Base-by-base conservation (phyloP, 2,888 invertebrate species). In the Phanerotoma sp. region DNA sequence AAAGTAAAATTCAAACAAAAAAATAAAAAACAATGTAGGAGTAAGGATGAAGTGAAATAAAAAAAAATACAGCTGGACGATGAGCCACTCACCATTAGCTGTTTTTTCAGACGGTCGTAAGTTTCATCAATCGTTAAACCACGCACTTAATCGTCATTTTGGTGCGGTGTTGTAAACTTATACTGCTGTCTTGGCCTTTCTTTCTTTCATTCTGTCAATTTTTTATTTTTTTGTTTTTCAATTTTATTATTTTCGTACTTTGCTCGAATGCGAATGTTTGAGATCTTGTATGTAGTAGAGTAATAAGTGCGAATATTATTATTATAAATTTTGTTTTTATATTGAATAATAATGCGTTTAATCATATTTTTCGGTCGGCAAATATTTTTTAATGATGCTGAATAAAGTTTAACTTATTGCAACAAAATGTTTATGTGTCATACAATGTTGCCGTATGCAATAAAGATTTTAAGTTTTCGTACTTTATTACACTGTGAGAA, bases 131-230 rank as follows among this genome's bases (percentile, higher is more conserved):
- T 71, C 74, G 72, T 75, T 74, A 76, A 75, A 74, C 70, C 68
- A 68, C 62, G 63, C 71, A 71, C 70, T 74, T 75, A 74, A 76
- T 75, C 73, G 74, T 69, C 72, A 66, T 71, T 72, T 73, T 71
- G 72, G 71, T 72, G 53, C 67, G 69, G 70, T 69, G 72, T 68
- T 73, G 73, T 74, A 74, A 75, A 75, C 62, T 67, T 70, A 55
- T 59, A 52, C 54, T 51, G 50, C 40, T 46, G 46, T 20, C 20
- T 35, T 15, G 18, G 46, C 48, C 42, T 33, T 33, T 55, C 32
- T 54, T 30, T 49, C 44, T 45, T 37, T 38, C n/a, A 22, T 16
- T 45, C 38, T 38, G 38, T 42, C 21, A 13, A 42, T 25, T 22
- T n/a, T 46, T 53, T 38, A 16, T 21, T 33, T 25, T 20, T n/a